A percentile compares a stretch with the other conserved stretches of the same genome.
Conservation (phyloP, 2,797 vertebrate species). For the Crocodylus rhombifer region DNA sequence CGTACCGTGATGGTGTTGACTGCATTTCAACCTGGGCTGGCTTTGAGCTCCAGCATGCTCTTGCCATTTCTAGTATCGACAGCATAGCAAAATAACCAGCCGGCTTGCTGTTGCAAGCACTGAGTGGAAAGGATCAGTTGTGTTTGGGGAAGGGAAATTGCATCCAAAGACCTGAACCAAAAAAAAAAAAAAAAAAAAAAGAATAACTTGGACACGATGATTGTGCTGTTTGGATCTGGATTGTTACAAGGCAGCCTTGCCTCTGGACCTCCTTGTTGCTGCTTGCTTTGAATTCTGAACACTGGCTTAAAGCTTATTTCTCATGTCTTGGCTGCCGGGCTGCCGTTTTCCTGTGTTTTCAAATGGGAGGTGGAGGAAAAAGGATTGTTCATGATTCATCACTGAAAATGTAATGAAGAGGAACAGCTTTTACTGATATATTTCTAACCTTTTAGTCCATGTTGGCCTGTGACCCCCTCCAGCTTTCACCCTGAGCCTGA, state of each 20-base stretch:
- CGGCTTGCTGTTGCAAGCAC: constrained; percentile 71
- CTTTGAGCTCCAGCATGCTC: constrained; percentile 67
- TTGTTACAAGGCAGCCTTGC: constrained; percentile 68
- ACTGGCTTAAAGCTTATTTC: constrained; percentile 65
- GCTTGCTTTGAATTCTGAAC: constrained; percentile 70
- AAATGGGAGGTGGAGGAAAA: constrained; percentile 78
- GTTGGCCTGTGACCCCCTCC: constrained; percentile 76
- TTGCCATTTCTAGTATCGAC: constrained; percentile 71
- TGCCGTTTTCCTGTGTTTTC: constrained; percentile 71
- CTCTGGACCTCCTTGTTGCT: constrained; percentile 59
- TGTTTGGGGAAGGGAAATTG: constrained; percentile 73
- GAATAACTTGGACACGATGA: constrained; percentile 77
- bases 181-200: constrained; percentile 72
- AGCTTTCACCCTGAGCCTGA: constrained; percentile 76
- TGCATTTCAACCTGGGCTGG: constrained; percentile 55
- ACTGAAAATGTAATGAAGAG: constrained; percentile 78
- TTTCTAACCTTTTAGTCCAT: constrained; percentile 73
- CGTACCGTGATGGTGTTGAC: constrained; percentile 60
- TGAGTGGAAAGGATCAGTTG: constrained; percentile 74
- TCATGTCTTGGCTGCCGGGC: constrained; percentile 74
- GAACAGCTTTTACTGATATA: constrained; percentile 70
- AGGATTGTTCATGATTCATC: constrained; percentile 72
- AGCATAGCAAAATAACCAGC: constrained; percentile 52
- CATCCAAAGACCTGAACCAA: constrained; percentile 69
- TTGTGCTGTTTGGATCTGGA: constrained; percentile 72